A percentile compares a stretch with the other conserved stretches of the same genome.
These are phyloP conservation scores for Catajapyx aquilonaris DNA, from an alignment of 1,140 invertebrate genomes.

Conservation along the genomic window DNA sequence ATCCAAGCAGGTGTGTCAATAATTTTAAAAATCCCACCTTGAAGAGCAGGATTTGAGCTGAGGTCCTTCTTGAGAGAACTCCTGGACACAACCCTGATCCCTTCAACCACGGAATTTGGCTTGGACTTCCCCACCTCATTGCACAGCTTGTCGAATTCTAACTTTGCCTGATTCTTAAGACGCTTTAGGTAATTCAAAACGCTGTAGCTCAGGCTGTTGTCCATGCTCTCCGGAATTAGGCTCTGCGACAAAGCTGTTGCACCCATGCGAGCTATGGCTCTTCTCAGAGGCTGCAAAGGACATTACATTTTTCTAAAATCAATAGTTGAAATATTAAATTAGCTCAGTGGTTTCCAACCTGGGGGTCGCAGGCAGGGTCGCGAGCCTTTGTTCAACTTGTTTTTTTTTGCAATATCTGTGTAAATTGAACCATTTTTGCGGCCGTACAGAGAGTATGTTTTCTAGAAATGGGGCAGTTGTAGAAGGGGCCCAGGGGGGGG, in stretches of 20 bases:
- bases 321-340: no score
- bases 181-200: constrained; percentile 88
- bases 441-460: no score
- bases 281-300: constrained; percentile 50
- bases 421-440: no score
- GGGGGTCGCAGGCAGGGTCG: no score
- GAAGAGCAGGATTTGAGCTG: constrained; percentile 49
- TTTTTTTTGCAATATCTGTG: no score
- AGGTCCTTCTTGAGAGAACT: constrained; percentile 50
- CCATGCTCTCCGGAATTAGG: constrained; percentile 74
- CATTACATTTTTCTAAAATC: no score
- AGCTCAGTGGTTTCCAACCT: no score
- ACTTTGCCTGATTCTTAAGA: constrained; percentile 86
- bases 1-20: no score
- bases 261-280: constrained; percentile 80
- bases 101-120: constrained; percentile 31
- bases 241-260: constrained; percentile 50
- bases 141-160: constrained; percentile 82
- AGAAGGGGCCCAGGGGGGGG: no score
- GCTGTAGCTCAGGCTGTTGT: constrained; percentile 79
- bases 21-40: no score
- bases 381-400: no score
- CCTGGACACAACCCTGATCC: constrained; percentile 44
- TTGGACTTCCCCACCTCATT: constrained; percentile 40
- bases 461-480: no score